phyloP scores from a whole-genome alignment of 2,113 vertebrate species.

The Megalops atlanticus region DNA sequence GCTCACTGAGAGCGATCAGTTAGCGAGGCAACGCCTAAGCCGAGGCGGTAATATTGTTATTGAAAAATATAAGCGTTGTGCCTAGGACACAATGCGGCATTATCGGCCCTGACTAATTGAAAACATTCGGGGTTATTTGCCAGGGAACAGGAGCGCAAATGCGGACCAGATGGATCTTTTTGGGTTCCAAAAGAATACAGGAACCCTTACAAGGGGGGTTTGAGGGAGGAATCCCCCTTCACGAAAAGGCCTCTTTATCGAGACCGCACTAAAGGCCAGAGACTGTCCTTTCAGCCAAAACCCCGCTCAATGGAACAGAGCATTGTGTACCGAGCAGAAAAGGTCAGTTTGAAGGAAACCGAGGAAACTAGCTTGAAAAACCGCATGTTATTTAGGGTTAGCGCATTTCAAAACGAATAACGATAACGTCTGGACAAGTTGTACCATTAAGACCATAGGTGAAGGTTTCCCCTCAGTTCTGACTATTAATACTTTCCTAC shows the following conservation, averaged over 20 bases:
- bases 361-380: neutral
- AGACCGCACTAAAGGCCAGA: neutral
- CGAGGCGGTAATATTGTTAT: neutral
- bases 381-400: neutral
- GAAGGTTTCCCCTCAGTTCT: constrained; percentile 46
- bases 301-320: neutral
- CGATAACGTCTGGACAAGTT: no score
- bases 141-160: constrained; percentile 44
- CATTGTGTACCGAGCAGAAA: neutral
- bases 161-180: constrained; percentile 37
- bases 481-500: constrained; percentile 46
- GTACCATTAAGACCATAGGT: constrained; percentile 31
- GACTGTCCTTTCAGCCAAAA: neutral
- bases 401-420: neutral
- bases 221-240: neutral
- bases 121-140: constrained; percentile 39
- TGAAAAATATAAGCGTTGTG: constrained; percentile 25
- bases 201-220: constrained; percentile 14
- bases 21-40: no score
- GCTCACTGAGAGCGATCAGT: neutral
- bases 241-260: neutral
- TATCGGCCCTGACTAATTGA: constrained; percentile 38
- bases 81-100: constrained; percentile 34
- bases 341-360: neutral
- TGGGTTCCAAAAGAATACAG: constrained; percentile 27